Evolutionary conservation across 2,797 vertebrate genomes (phyloP).

Genomic region (Neoniphon sammara): DNA sequence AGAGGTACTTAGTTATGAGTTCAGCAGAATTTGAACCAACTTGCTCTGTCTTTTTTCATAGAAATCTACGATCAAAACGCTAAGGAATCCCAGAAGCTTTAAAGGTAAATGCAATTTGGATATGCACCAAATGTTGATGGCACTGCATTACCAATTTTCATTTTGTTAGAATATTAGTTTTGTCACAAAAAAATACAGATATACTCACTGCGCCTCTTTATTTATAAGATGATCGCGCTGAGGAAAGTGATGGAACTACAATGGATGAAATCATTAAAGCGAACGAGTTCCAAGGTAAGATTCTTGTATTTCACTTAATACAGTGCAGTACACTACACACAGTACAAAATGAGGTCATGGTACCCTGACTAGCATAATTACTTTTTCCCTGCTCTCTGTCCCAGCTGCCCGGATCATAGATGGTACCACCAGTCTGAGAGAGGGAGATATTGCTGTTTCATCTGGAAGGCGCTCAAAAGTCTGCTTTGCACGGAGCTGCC

Average conservation of each 20-base stretch:
- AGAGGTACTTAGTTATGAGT: background rate
- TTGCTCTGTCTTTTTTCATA: constrained; percentile 31
- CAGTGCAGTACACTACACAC: background rate
- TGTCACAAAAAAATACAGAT: background rate
- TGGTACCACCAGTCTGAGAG: constrained; percentile 76
- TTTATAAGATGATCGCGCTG: constrained; percentile 66
- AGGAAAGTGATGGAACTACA: constrained; percentile 62
- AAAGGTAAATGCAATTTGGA: constrained; percentile 60
- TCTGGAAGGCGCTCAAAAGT: constrained; percentile 79
- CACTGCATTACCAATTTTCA: background rate
- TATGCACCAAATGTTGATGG: background rate
- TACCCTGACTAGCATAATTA: background rate
- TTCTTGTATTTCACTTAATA: background rate
- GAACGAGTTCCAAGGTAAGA: constrained; percentile 79
- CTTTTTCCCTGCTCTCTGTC: constrained; percentile 11
- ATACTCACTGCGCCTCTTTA: constrained; percentile 18
- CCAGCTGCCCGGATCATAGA: constrained; percentile 73
- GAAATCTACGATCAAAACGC: constrained; percentile 69
- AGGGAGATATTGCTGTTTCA: constrained; percentile 88
- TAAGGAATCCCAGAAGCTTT: constrained; percentile 67
- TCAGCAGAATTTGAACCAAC: constrained; percentile 7
- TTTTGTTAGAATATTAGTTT: too few species aligned
- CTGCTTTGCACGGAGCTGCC: constrained; percentile 85
- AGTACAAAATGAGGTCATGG: constrained; percentile 5
- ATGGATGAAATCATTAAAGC: constrained; percentile 84